These are phyloP conservation scores for Tragopan temminckii DNA, from an alignment of 2,797 vertebrate species.

Conservation along the genomic window DNA sequence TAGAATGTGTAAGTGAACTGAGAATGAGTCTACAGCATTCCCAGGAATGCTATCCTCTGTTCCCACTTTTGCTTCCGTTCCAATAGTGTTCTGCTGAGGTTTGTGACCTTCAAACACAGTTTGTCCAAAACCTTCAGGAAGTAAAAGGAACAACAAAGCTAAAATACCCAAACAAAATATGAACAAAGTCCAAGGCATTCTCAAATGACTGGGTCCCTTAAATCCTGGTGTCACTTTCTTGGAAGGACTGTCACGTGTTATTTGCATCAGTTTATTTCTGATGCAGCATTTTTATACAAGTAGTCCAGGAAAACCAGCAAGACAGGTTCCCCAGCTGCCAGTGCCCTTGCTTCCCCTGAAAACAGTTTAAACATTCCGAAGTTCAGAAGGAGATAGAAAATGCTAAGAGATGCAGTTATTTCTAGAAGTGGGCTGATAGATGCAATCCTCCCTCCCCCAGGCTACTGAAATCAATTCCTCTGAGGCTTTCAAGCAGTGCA, in stretches of 20 bases:
- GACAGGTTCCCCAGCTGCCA: neutral
- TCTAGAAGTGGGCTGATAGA: neutral
- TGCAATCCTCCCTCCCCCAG: neutral
- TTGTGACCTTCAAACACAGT: neutral
- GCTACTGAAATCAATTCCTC: neutral
- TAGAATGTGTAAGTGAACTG: fast-evolving
- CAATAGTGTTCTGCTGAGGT: neutral
- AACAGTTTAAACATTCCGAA: neutral
- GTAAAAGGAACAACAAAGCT: neutral
- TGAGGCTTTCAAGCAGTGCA: neutral
- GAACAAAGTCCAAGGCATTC: neutral
- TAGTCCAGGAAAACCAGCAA: neutral
- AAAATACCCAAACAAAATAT: neutral
- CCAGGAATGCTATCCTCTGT: neutral
- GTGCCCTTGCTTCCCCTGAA: neutral
- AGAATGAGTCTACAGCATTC: neutral
- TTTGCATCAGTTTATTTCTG: neutral
- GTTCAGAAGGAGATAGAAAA: neutral
- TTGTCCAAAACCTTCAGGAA: neutral
- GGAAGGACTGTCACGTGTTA: neutral
- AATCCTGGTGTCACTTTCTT: neutral
- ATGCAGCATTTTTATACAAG: neutral
- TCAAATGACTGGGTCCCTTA: neutral
- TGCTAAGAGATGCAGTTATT: neutral
- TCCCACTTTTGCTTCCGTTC: neutral